Base-by-base conservation (phyloP, 1,140 invertebrate genomes). In the Drosophila pachea region DNA sequence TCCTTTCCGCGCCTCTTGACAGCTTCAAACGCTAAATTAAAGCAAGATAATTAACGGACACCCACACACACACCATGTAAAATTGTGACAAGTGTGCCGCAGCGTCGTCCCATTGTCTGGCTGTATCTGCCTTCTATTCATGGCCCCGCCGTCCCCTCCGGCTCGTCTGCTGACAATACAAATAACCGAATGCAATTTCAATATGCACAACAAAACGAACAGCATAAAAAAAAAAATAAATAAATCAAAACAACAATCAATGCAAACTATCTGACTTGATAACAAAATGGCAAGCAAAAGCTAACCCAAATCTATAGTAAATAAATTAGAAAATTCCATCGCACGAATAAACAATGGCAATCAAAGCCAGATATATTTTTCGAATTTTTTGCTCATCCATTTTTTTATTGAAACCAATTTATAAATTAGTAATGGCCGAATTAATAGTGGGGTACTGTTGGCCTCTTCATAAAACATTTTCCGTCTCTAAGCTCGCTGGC, bases 11-110 rank as follows among this genome's bases (percentile, higher is more conserved):
- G 43, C 43, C 38, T 11, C 48, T 72, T 82, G 78, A 83, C 79
- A 84, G 79, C 78, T 75, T 68, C 67, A 84, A 82, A 76, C 45
- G 73, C 76, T 72, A 68, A 79, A 79, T 81, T 73, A 52, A 66
- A 76, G 60, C 60, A 50, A 74, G 62, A 84, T 84, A 83, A 83
- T 82, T 82, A 82, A 75, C 76, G 61, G 65, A 70, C 62, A 69
- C 56, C 54, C 38, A 54, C 40, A 43, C 40, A 2, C 40, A 14
- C 40, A 14, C 40, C 29, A 66, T 32, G 54, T 53, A 38, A 59
- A 59, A 60, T 59, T 49, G 36, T 49, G 43, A 38, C 49, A 45
- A 74, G 70, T 69, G 33, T 50, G 31, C 50, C 52, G 35, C 65
- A 72, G 55, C 58, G 78, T 73, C 79, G 78, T 73, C 75, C 79